Percentiles rank a stretch among this genome's conserved stretches.
These are phyloP conservation scores for Saturnia pavonia DNA, from an alignment of 2,888 invertebrate genomes.

Conservation along the genomic window DNA sequence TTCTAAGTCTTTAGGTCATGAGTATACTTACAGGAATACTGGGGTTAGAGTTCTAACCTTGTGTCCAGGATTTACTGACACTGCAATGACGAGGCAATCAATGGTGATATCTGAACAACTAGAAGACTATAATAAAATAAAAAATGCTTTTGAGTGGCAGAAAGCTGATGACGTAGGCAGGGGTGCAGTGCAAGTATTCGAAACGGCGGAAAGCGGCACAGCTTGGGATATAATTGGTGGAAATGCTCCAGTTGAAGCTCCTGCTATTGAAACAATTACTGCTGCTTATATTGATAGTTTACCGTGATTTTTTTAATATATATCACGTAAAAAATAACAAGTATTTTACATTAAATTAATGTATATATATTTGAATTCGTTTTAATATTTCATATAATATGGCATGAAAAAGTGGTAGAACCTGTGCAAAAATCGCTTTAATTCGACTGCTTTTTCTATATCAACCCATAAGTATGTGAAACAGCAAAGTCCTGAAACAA, in stretches of 20 bases:
- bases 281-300: constrained; percentile 9
- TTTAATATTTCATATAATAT: no score
- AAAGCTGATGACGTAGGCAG: constrained; percentile 31
- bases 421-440: no score
- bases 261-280: constrained; percentile 9
- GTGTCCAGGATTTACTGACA: constrained; percentile 75
- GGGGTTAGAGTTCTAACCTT: constrained; percentile 71
- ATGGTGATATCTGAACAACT: constrained; percentile 21
- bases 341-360: neutral
- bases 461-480: no score
- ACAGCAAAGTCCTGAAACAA: no score
- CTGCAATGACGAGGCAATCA: constrained; percentile 38
- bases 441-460: no score
- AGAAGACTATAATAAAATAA: constrained; percentile 24
- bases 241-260: constrained; percentile 9
- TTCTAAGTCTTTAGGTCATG: constrained; percentile 31
- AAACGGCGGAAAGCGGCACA: constrained; percentile 28
- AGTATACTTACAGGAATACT: constrained; percentile 58
- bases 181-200: constrained; percentile 29
- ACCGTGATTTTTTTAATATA: neutral
- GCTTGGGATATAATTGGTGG: constrained; percentile 30
- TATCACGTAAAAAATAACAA: neutral
- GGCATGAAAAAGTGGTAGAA: no score
- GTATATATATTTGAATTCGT: neutral
- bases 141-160: constrained; percentile 35